Conservation (phyloP, 2,797 vertebrate genomes). For the Siniperca scherzeri region DNA sequence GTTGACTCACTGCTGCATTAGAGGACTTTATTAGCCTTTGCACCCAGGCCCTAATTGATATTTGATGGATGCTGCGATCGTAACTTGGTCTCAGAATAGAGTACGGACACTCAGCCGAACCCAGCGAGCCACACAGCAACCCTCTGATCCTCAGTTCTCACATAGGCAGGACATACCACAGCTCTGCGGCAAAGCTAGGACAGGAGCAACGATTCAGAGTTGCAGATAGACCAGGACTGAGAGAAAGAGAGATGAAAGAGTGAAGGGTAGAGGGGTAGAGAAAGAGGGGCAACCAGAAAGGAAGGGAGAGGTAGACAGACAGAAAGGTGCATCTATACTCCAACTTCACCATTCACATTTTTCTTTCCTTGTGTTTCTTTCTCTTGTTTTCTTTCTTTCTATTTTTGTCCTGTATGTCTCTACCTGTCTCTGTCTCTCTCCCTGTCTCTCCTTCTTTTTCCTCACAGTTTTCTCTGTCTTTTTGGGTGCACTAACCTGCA, state of each 20-base stretch:
- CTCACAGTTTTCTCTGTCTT: neutral
- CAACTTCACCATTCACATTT: neutral
- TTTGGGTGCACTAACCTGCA: conserved; percentile 80
- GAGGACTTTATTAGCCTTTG: conserved; percentile 68
- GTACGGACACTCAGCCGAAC: conserved; percentile 31
- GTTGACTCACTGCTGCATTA: conserved; percentile 75
- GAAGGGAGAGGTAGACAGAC: neutral
- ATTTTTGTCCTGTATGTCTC: neutral
- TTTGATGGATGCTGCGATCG: conserved; percentile 79
- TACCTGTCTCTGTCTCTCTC: neutral
- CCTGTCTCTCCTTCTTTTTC: neutral
- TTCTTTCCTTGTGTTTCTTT: neutral
- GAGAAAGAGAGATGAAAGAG: conserved; percentile 50
- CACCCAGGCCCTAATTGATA: conserved; percentile 84
- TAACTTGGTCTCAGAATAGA: conserved; percentile 68
- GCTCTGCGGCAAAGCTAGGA: conserved; percentile 71
- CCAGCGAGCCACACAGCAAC: conserved; percentile 45
- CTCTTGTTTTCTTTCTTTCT: neutral
- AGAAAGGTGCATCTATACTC: neutral
- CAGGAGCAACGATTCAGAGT: conserved; percentile 54
- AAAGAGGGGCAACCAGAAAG: conserved; percentile 8
- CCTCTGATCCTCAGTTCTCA: conserved; percentile 78
- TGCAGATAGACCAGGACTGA: conserved; percentile 31
- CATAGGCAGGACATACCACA: conserved; percentile 83
- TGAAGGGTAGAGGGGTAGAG: conserved; percentile 27